Base-by-base conservation (phyloP, 2,888 invertebrate species). In the Choristoneura rosaceana region DNA sequence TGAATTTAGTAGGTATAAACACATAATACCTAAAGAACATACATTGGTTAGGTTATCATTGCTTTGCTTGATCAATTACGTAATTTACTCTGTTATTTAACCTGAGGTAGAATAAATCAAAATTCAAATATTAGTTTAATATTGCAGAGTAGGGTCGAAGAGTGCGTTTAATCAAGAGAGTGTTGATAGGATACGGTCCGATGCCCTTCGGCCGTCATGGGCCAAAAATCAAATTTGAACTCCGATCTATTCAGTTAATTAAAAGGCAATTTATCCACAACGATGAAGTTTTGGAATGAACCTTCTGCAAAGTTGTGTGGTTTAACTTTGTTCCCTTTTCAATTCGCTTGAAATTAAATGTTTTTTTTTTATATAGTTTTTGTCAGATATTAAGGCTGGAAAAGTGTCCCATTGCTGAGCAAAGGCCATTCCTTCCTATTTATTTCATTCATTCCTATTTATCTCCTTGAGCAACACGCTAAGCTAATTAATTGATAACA, bases 191-290 rank as follows among this genome's bases (percentile, higher is more conserved):
- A 65, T 12, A 43, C 17, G 58, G 4, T 25, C 17, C 55, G 17
- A 41, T 45, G 65, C 70, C 70, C 65, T 59, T 14, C 50, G 65
- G 70, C 65, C 41, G 4, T 60, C 52, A 66, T 61, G 43, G 50
- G 50, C 52, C 60, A 52, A 52, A 60, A 55, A 52, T 33, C 15
- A 66, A 65, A 61, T 45, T 66, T 14, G 33, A 34, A 17, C 12
- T 43, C 62, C 12, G 52, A 70, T 65, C 41, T 38, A 41, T 70
- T 12, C 15, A 17, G 61, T 61, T 66, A 66, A 71, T 71, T 66
- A 45, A 71, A 33, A 43, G 52, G 60, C 17, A 41, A 61, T 66
- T 66, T 52, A 50, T 50, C 33, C 33, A 50, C 34, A 64, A 38
- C 12, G 34, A 38, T 8, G 64, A 50, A 62, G 45, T 62, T 64